phyloP scores from a whole-genome alignment of 2,888 invertebrate species.

The Boloria selene region DNA sequence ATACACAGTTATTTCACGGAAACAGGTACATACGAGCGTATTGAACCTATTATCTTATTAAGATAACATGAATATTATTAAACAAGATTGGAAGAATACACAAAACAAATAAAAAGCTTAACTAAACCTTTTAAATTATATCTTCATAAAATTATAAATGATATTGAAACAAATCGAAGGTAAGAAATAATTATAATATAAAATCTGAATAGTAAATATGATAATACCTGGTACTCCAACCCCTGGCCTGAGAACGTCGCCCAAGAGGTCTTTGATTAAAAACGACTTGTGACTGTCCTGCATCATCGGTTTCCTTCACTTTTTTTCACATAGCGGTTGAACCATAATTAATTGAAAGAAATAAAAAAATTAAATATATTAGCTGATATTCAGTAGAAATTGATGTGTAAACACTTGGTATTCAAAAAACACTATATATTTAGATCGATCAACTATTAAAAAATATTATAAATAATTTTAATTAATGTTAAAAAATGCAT shows the following conservation, averaged over 20 bases:
- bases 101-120: too few relatives aligned
- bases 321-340: constrained; percentile 9
- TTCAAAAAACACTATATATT: too few relatives aligned
- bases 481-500: too few relatives aligned
- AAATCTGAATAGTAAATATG: background rate
- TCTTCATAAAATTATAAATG: too few relatives aligned
- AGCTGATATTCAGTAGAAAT: too few relatives aligned
- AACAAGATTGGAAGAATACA: too few relatives aligned
- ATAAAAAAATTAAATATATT: background rate
- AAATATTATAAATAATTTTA: background rate
- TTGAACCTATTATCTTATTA: too few relatives aligned
- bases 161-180: background rate
- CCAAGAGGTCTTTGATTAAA: constrained; percentile 91
- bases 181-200: background rate
- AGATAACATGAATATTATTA: too few relatives aligned
- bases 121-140: too few relatives aligned
- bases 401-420: too few relatives aligned
- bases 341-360: background rate
- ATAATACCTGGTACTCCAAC: constrained; percentile 33
- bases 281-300: constrained; percentile 90
- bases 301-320: constrained; percentile 63
- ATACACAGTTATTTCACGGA: too few relatives aligned
- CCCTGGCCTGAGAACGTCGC: constrained; percentile 85
- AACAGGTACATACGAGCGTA: too few relatives aligned
- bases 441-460: background rate